These are phyloP conservation scores for Fistularia commersonii DNA, from an alignment of 2,797 vertebrate genomes.

Conservation along the genomic window DNA sequence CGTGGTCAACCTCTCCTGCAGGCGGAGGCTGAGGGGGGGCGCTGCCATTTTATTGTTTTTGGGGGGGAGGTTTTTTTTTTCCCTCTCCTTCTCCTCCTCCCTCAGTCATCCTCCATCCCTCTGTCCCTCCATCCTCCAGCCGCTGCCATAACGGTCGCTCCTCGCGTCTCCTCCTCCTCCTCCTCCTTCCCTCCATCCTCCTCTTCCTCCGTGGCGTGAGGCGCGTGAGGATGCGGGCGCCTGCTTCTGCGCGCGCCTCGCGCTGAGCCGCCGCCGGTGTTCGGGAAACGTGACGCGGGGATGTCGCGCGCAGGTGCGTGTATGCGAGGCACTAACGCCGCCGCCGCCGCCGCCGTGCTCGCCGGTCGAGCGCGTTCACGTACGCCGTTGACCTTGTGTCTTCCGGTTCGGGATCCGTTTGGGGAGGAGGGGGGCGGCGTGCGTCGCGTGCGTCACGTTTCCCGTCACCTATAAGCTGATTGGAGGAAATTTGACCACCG, in stretches of 20 bases:
- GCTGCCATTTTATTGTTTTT: slow-evolving; percentile 63
- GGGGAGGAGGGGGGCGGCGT: too few relatives aligned
- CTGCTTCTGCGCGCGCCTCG: slow-evolving; percentile 45
- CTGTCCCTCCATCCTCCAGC: slow-evolving; percentile 11
- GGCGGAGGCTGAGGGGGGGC: slow-evolving; percentile 41
- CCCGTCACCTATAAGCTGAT: too few relatives aligned
- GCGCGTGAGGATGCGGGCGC: slow-evolving; percentile 53
- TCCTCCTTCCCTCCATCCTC: slow-evolving; percentile 14
- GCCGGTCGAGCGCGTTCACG: too few relatives aligned
- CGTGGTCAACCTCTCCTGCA: slow-evolving; percentile 9
- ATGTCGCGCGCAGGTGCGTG: too few relatives aligned
- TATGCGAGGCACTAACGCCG: too few relatives aligned
- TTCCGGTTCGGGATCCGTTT: too few relatives aligned
- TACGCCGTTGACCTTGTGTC: too few relatives aligned
- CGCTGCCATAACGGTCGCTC: slow-evolving; percentile 28
- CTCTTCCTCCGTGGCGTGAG: neutral
- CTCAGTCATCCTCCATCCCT: neutral
- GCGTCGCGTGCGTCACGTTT: too few relatives aligned
- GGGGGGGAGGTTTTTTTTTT: slow-evolving; percentile 19
- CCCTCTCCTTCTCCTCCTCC: slow-evolving; percentile 7
- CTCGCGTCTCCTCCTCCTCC: slow-evolving; percentile 25
- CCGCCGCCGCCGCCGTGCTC: too few relatives aligned
- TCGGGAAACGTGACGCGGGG: slow-evolving; percentile 42
- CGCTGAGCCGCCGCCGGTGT: slow-evolving; percentile 36
- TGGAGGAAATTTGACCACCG: too few relatives aligned